These are phyloP conservation scores for Lycocerus yunnanus DNA, from an alignment of 2,888 invertebrate genomes.

Conservation along the genomic window DNA sequence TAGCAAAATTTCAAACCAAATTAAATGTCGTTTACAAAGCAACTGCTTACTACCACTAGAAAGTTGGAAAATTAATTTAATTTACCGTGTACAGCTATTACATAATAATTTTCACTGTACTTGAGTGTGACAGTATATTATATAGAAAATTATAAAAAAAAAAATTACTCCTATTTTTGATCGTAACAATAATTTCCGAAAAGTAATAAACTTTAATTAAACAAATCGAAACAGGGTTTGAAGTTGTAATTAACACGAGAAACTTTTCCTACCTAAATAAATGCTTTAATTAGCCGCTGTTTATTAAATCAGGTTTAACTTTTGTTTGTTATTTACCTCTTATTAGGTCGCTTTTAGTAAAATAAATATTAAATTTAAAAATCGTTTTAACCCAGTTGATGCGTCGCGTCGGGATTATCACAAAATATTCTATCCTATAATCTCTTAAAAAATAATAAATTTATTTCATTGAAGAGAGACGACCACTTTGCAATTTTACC, in stretches of 20 bases:
- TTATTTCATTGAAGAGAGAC: too few relatives aligned
- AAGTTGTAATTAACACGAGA: neutral
- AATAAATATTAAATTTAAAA: too few relatives aligned
- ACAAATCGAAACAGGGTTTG: too few relatives aligned
- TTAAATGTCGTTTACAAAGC: neutral
- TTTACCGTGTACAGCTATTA: neutral
- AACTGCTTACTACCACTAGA: neutral
- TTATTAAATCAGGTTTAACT: neutral
- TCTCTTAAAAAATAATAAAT: too few relatives aligned
- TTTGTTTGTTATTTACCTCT: neutral
- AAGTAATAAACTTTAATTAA: too few relatives aligned
- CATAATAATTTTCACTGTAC: neutral
- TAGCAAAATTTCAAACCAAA: neutral
- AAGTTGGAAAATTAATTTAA: neutral
- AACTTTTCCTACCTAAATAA: neutral
- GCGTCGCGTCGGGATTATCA: too few relatives aligned
- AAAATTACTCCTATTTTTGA: too few relatives aligned
- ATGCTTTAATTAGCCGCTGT: neutral
- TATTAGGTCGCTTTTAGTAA: neutral
- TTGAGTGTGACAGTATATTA: neutral
- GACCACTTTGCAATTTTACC: too few relatives aligned
- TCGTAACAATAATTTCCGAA: too few relatives aligned
- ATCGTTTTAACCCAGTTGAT: too few relatives aligned
- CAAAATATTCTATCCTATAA: too few relatives aligned
- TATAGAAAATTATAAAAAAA: neutral